These are phyloP conservation scores for Malurus melanocephalus DNA, from an alignment of 2,113 vertebrate species.

Conservation along the genomic window DNA sequence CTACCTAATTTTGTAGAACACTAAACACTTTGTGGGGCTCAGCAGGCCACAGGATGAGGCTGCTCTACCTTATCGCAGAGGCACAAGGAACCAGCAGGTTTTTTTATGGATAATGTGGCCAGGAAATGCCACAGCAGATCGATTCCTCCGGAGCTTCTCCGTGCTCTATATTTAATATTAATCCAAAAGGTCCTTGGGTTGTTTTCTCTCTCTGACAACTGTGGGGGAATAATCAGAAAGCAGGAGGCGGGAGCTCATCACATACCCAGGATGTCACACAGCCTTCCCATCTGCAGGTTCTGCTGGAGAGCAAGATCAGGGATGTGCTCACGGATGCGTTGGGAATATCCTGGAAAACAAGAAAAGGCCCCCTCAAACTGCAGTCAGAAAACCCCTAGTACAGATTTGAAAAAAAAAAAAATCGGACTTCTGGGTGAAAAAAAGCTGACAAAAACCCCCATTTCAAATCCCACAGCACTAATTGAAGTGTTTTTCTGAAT, in stretches of 20 bases:
- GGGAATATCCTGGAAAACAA: conserved; percentile 78
- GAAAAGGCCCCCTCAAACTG: background rate
- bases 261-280: conserved; percentile 85
- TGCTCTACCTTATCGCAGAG: background rate
- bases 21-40: conserved; percentile 5
- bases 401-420: background rate
- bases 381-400: background rate
- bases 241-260: background rate
- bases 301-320: conserved; percentile 75
- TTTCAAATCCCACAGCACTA: background rate
- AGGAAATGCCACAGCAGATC: background rate
- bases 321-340: conserved; percentile 62
- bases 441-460: fast-evolving
- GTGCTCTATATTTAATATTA: background rate
- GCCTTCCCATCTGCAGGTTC: conserved; percentile 83
- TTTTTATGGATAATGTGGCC: background rate
- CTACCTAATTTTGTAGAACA: background rate
- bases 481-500: background rate
- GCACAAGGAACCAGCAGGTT: background rate
- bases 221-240: background rate
- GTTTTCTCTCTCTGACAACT: background rate
- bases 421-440: background rate
- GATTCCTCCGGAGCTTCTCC: background rate
- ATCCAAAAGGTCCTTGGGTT: background rate
- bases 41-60: conserved; percentile 5